Evolutionary conservation across 2,888 invertebrate species (phyloP).

Genomic region (Prosopocoilus inquinatus): DNA sequence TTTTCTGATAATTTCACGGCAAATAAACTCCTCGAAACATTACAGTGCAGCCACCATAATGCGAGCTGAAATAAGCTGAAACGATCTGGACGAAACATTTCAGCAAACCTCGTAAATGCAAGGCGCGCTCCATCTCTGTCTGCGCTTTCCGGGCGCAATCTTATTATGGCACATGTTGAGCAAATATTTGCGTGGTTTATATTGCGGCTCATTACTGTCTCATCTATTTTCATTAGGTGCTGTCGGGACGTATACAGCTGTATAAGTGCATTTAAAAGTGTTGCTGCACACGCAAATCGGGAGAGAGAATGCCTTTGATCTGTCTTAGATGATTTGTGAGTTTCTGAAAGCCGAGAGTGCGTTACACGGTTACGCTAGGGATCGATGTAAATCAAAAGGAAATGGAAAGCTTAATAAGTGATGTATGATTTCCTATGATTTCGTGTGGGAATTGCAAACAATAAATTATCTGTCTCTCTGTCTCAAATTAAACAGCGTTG

Average conservation of each 20-base stretch:
- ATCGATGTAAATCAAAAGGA: slow-evolving; percentile 18
- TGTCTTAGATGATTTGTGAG: slow-evolving; percentile 24
- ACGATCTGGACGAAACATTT: no score
- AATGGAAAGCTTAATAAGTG: slow-evolving; percentile 15
- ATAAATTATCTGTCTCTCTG: no score
- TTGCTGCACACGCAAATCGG: slow-evolving; percentile 19
- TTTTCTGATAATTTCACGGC: no score
- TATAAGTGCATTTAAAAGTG: slow-evolving; percentile 24
- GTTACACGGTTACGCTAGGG: slow-evolving; percentile 13
- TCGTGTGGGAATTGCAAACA: neutral
- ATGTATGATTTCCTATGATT: slow-evolving; percentile 16
- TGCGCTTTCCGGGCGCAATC: no score
- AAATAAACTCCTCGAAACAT: no score
- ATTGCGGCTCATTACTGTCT: slow-evolving; percentile 27
- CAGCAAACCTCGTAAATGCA: no score
- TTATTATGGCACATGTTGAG: neutral
- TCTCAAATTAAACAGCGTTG: no score
- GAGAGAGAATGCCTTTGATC: slow-evolving; percentile 21
- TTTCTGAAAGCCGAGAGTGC: slow-evolving; percentile 14
- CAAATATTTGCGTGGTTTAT: slow-evolving; percentile 25
- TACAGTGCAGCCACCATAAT: no score
- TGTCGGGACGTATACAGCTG: slow-evolving; percentile 18
- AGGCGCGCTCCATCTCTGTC: no score
- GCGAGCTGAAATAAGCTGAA: no score
- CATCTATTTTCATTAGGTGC: slow-evolving; percentile 28